Base-by-base conservation (phyloP, 2,797 vertebrate genomes). In the Urosaurus nigricauda region DNA sequence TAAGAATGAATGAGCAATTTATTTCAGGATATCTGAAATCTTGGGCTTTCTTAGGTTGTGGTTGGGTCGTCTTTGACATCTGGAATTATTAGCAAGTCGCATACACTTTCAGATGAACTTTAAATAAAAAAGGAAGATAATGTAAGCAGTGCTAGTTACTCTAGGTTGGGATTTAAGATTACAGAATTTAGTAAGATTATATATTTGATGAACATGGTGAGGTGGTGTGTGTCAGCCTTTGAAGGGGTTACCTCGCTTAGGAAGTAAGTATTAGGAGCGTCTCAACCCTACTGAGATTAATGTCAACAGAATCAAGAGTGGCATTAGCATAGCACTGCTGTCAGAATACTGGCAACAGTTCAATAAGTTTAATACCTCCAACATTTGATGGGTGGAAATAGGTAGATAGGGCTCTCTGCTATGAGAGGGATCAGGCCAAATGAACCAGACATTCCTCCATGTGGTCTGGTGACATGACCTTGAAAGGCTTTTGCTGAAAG, bases 221-320 rank as follows among this genome's bases (percentile, higher is more conserved):
- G 95, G 93, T 91, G 92, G 92, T 92, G 82, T 79, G 93, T 93
- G 94, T 93, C 95, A 93, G 92, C 92, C 86, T 89, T 75, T 93
- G 93, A 94, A 95, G 91, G 94, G 94, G 94, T 93, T 93, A 91
- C 94, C 93, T 93, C 91, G 90, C 89, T 93, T 92, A 92, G 94
- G 90, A 93, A 95, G 89, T 90, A 87, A 93, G 96, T 94, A 96
- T 96, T 97, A 96, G 93, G 95, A 94, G 88, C 91, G 95, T 92
- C 92, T 93, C 91, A 92, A 91, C 90, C 93, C 90, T 94, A 74
- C 93, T 53, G 92, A 93, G 89, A 94, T 94, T 94, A 94, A 94
- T 94, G 70, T 92, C 96, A 95, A 81, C 68, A 88, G 90, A 89
- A 94, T 95, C 92, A 91, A 92, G 86, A 89, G 78, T 73, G 87